Percentiles rank a stretch among this genome's conserved stretches.
Evolutionary conservation across 2,888 invertebrate genomes (phyloP).

Genomic region (Ariolimax columbianus): DNA sequence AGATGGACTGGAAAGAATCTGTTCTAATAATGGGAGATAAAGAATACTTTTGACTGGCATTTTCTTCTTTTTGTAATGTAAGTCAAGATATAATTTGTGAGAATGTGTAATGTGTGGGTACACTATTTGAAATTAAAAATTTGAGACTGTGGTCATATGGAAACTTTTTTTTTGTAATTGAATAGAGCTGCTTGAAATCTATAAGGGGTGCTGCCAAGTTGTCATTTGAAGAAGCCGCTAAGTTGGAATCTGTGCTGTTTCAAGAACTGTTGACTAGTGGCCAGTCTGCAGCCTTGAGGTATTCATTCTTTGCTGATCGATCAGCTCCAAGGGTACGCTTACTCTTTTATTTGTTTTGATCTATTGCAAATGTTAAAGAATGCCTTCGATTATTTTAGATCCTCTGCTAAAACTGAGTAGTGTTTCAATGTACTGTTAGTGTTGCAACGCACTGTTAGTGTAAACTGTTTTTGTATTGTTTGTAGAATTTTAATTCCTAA

Average conservation of each 20-base stretch:
- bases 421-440: no score
- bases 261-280: constrained; percentile 63
- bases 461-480: no score
- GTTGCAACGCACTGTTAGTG: no score
- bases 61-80: no score
- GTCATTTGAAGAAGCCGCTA: constrained; percentile 68
- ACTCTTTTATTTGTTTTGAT: not conserved
- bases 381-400: no score
- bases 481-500: no score
- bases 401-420: no score
- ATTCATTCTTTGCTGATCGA: constrained; percentile 75
- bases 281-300: constrained; percentile 73
- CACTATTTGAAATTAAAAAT: not conserved
- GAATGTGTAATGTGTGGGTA: not conserved
- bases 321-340: constrained; percentile 67
- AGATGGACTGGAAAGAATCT: no score
- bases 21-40: no score
- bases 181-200: constrained; percentile 71
- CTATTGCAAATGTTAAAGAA: no score
- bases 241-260: constrained; percentile 62
- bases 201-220: constrained; percentile 64
- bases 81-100: not conserved
- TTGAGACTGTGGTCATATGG: not conserved
- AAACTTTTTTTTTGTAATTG: not conserved
- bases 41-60: no score